Conservation (phyloP, 2,888 invertebrate genomes). For the Oscheius myriophilus region DNA sequence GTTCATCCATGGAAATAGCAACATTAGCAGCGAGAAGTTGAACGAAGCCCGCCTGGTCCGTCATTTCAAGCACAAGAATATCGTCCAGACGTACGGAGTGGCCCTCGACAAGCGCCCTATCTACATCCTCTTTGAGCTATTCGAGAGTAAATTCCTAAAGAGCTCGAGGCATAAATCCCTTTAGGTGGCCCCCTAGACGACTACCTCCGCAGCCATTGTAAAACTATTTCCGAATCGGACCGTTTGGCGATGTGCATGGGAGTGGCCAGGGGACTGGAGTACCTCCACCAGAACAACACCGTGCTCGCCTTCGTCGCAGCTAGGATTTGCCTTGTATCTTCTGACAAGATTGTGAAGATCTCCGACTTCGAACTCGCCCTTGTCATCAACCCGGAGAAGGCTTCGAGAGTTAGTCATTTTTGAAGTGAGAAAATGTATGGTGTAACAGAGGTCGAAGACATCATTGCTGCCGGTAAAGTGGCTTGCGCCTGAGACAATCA, state of each 20-base stretch:
- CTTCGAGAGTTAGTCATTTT: background rate
- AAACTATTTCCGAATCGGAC: background rate
- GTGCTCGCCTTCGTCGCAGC: conserved; percentile 20
- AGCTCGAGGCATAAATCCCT: too few relatives aligned
- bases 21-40: conserved; percentile 19
- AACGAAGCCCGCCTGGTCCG: conserved; percentile 23
- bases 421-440: background rate
- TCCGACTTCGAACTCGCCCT: conserved; percentile 46
- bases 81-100: conserved; percentile 21
- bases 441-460: too few relatives aligned
- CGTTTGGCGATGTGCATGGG: conserved; percentile 15
- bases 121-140: conserved; percentile 9
- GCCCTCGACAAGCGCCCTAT: conserved; percentile 26
- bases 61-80: conserved; percentile 9
- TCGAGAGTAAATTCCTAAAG: conserved; percentile 9
- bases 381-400: conserved; percentile 18
- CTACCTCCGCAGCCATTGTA: conserved; percentile 3
- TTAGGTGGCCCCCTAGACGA: conserved; percentile 5
- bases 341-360: conserved; percentile 36
- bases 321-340: conserved; percentile 19
- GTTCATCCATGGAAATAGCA: background rate
- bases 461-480: conserved; percentile 40
- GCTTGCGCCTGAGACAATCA: conserved; percentile 40
- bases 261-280: conserved; percentile 17
- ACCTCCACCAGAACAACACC: conserved; percentile 2